Evolutionary conservation across 2,888 invertebrate species (phyloP), one percentile per base, ranked within the genome.

Genomic region (Ceratothoa steindachneri): DNA sequence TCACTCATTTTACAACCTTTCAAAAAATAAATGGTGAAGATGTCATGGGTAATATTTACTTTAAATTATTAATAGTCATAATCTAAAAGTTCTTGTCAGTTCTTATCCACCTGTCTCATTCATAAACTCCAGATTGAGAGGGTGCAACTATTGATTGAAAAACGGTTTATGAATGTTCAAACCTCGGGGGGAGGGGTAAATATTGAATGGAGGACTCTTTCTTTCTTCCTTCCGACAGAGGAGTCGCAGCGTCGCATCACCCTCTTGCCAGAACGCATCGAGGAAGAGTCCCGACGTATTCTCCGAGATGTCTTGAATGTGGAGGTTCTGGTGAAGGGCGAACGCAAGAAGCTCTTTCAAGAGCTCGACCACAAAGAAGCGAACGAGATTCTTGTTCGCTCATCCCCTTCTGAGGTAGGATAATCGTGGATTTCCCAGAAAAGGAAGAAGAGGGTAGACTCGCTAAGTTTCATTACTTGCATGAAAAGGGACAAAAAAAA

Each of bases 301-400:
- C 86, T 93, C 66, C 90, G 90, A 83, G 83, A 85, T 7, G 87
- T 92, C 1, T 72, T 78, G 30, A 72, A 71, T 12, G 51, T 24
- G 5, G 30, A 53, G 51, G 51, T 30, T 53, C n/a, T 15, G 1
- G 22, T 30, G 5, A 67, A 71, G 9, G 71, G 60, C 51, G 68
- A 66, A 24, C 28, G n/a, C 15, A 82, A 82, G 55, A 86, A 86
- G 82, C 85, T 88, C 24, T 85, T 91, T 81, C 90, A 90, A 81
- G 93, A 93, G 83, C 86, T 95, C 67, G 89, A 86, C 77, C 85
- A 88, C 30, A 88, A 88, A 80, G 92, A 93, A 85, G 93, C 93
- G 0, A 92, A 93, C 84, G 91, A 91, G 81, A 90, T 94, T 80
- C 86, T 94, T 77, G 88, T 93, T 2, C 88, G 90, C 81, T 90